These are phyloP conservation scores for Drosophila truncata DNA, from an alignment of 1,140 invertebrate genomes.

Conservation along the genomic window DNA sequence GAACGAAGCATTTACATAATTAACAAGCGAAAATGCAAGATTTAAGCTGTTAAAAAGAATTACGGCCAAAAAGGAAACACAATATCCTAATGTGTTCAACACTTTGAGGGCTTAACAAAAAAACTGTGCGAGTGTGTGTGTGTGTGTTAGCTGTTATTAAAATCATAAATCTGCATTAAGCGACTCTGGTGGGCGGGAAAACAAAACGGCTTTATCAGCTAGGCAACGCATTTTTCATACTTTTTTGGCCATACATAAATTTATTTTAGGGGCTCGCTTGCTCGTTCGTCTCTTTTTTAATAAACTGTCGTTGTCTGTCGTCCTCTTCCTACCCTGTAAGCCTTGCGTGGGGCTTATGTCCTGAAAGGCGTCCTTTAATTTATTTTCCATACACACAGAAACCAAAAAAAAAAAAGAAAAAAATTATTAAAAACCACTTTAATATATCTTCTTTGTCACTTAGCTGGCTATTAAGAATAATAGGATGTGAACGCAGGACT, in stretches of 20 bases:
- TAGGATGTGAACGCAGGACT: constrained; percentile 1
- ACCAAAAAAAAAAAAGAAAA: constrained; percentile 41
- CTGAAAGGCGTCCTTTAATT: constrained; percentile 64
- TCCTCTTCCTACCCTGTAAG: constrained; percentile 10
- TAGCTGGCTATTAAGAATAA: constrained; percentile 27
- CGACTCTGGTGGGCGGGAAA: constrained; percentile 34
- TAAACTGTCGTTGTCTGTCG: constrained; percentile 57
- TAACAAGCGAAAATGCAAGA: constrained; percentile 15
- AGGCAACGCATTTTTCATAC: constrained; percentile 75
- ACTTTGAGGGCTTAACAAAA: constrained; percentile 51
- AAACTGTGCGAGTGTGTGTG: background rate
- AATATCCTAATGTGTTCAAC: constrained; percentile 58
- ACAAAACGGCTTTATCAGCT: constrained; percentile 61
- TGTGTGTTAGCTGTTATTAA: constrained; percentile 62
- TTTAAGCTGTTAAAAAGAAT: constrained; percentile 8
- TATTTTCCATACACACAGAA: constrained; percentile 56
- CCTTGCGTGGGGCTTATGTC: constrained; percentile 34
- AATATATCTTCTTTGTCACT: constrained; percentile 69
- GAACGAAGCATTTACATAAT: constrained; percentile 39
- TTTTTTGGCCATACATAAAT: constrained; percentile 50
- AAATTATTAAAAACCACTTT: constrained; percentile 80
- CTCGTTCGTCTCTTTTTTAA: constrained; percentile 68
- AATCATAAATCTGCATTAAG: constrained; percentile 81
- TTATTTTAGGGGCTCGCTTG: constrained; percentile 40
- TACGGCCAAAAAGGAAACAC: constrained; percentile 6